These are phyloP conservation scores for Rhabdomys dilectus DNA, from an alignment of 2,113 vertebrate genomes.

Conservation along the genomic window DNA sequence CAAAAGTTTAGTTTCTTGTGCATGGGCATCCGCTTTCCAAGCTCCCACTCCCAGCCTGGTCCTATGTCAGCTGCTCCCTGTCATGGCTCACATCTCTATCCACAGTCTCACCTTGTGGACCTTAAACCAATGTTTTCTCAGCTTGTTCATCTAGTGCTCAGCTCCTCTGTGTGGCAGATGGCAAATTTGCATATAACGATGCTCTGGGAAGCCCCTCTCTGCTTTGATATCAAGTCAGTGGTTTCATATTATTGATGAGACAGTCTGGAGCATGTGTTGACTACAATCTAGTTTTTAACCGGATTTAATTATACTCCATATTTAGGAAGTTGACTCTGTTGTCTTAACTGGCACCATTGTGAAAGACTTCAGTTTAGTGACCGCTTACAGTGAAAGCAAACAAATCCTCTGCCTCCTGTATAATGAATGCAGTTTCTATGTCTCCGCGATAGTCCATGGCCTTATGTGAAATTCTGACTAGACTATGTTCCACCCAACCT, in stretches of 20 bases:
- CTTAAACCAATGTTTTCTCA: slow-evolving; percentile 21
- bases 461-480: neutral
- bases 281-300: neutral
- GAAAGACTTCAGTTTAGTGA: neutral
- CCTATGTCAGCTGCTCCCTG: neutral
- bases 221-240: neutral
- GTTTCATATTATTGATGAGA: slow-evolving; percentile 52
- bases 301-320: neutral
- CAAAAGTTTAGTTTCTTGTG: neutral
- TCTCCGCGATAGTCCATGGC: neutral
- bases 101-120: neutral
- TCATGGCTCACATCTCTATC: neutral
- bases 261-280: neutral
- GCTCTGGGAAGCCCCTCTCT: neutral
- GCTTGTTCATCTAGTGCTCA: neutral
- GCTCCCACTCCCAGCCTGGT: neutral
- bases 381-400: neutral
- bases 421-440: neutral
- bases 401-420: neutral
- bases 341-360: neutral
- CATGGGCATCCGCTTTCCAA: neutral
- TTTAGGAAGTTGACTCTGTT: slow-evolving; percentile 18
- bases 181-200: slow-evolving; percentile 58
- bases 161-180: slow-evolving; percentile 39
- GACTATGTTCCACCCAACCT: neutral